Percentiles rank a stretch among this genome's conserved stretches.
These are phyloP conservation scores for Rynchops niger DNA, from an alignment of 2,113 vertebrate genomes.

Conservation along the genomic window DNA sequence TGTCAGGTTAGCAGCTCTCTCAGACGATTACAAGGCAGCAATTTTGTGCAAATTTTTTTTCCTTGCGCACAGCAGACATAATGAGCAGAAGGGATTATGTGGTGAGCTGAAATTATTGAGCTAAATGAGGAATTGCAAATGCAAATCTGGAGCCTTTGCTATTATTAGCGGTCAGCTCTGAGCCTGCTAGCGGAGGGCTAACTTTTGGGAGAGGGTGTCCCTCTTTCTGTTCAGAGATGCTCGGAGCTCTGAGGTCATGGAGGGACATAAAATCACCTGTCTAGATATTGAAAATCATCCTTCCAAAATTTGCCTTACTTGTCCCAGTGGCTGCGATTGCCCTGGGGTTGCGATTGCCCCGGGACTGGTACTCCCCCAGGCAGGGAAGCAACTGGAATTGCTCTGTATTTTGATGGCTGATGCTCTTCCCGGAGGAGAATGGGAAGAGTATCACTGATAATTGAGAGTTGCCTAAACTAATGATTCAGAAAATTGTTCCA, in stretches of 20 bases:
- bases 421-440: background rate
- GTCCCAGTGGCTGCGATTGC: background rate
- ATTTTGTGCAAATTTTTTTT: background rate
- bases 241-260: background rate
- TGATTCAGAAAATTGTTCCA: slow-evolving; percentile 19
- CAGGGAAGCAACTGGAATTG: background rate
- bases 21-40: background rate
- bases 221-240: background rate
- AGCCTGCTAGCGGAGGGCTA: background rate
- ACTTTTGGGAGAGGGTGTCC: background rate
- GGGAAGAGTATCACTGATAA: background rate
- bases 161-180: background rate
- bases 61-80: background rate
- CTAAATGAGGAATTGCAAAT: background rate
- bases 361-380: background rate
- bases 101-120: slow-evolving; percentile 4
- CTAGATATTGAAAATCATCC: background rate
- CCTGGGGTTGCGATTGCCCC: background rate
- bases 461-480: background rate
- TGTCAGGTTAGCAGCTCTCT: background rate
- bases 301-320: background rate
- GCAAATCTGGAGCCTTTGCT: background rate
- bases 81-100: background rate
- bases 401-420: background rate
- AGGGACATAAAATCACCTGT: rapidly evolving